Percentiles rank a stretch among this genome's conserved stretches.
Conservation (phyloP, 2,113 vertebrate genomes). For the Poeciliopsis prolifica region DNA sequence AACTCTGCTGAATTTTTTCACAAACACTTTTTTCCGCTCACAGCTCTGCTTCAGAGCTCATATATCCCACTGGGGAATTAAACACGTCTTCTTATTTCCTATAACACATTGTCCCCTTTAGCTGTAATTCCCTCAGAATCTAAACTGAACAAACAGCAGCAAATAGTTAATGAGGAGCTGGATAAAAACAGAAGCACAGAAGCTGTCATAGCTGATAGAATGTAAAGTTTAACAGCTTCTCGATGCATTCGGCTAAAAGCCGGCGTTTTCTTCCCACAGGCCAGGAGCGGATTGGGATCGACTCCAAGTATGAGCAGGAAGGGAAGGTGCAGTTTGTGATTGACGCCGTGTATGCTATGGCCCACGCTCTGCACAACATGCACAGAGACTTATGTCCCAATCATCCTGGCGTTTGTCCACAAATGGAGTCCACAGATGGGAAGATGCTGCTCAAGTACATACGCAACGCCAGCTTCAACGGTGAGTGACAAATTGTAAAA, state of each 20-base stretch:
- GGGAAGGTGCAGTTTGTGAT: constrained; percentile 82
- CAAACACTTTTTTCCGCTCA: constrained; percentile 43
- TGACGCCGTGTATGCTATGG: constrained; percentile 78
- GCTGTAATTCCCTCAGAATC: constrained; percentile 40
- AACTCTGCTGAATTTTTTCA: constrained; percentile 38
- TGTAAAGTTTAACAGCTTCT: constrained; percentile 33
- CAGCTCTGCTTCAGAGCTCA: constrained; percentile 42
- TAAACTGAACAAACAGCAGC: constrained; percentile 25
- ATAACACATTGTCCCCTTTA: constrained; percentile 27
- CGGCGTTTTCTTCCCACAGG: constrained; percentile 51
- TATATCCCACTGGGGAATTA: constrained; percentile 45
- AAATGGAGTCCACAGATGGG: constrained; percentile 76
- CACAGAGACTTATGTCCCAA: constrained; percentile 77
- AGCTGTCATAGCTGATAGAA: constrained; percentile 13
- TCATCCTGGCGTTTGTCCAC: constrained; percentile 69
- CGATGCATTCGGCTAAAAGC: constrained; percentile 31
- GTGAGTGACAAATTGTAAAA: constrained; percentile 53
- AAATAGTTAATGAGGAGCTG: constrained; percentile 25
- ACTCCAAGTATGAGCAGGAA: constrained; percentile 79
- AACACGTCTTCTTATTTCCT: constrained; percentile 45
- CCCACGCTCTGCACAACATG: constrained; percentile 79
- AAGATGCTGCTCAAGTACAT: constrained; percentile 78
- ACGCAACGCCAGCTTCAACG: constrained; percentile 76
- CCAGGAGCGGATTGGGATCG: constrained; percentile 77
- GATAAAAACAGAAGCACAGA: constrained; percentile 17